phyloP scores from a whole-genome alignment of 2,888 invertebrate genomes.

The Cylloceria caligata region DNA sequence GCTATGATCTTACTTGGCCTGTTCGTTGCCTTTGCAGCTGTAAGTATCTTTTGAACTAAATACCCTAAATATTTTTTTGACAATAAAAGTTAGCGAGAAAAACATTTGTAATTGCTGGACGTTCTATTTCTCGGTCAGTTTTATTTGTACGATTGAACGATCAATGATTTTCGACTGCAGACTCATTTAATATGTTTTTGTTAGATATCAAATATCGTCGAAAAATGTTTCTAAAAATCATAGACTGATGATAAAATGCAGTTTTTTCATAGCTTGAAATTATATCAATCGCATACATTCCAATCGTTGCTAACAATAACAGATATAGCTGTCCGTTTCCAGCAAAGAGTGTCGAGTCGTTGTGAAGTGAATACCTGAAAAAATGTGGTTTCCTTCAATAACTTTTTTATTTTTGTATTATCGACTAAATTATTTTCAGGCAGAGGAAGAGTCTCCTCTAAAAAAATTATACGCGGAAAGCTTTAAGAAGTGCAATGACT shows the following conservation, averaged over 20 bases:
- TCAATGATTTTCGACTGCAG: too few species aligned
- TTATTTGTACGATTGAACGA: too few species aligned
- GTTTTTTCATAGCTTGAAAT: too few species aligned
- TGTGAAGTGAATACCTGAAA: neutral
- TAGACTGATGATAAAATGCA: too few species aligned
- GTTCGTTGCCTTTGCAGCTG: conserved; percentile 34
- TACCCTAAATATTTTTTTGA: neutral
- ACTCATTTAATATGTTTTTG: too few species aligned
- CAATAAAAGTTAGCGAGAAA: neutral
- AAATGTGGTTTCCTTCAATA: neutral
- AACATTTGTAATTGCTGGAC: neutral
- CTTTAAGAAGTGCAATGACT: conserved; percentile 51
- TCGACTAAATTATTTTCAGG: conserved; percentile 6
- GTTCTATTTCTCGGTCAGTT: too few species aligned
- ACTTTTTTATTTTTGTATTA: neutral
- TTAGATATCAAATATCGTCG: too few species aligned
- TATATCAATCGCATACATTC: too few species aligned
- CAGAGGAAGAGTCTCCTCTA: conserved; percentile 55
- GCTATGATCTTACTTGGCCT: conserved; percentile 32
- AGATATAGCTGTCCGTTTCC: too few species aligned
- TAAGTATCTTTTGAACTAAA: conserved; percentile 27
- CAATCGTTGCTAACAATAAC: too few species aligned
- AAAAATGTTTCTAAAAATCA: too few species aligned
- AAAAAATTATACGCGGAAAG: conserved; percentile 31
- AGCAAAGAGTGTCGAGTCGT: too few species aligned